A percentile compares a stretch with the other conserved stretches of the same genome.
These are phyloP conservation scores for Siniperca scherzeri DNA, from an alignment of 2,797 vertebrate species.

Conservation along the genomic window DNA sequence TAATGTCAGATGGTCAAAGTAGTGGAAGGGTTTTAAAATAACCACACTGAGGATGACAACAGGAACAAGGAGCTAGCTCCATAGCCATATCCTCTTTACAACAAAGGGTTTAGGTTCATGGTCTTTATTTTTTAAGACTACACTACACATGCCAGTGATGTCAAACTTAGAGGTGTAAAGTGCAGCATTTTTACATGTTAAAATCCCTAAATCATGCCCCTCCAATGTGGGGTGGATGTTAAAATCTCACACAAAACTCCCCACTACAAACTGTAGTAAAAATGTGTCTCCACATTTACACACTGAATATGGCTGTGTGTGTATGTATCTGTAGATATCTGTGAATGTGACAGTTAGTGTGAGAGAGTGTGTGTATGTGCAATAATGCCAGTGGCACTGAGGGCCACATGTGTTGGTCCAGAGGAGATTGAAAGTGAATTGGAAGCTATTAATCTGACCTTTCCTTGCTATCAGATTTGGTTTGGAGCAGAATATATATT, in stretches of 20 bases:
- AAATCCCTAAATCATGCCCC: too few species aligned
- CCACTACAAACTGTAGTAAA: too few species aligned
- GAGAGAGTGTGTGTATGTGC: background rate
- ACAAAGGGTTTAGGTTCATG: too few species aligned
- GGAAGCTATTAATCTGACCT: slow-evolving; percentile 75
- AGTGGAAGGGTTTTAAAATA: background rate
- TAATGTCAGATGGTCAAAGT: background rate
- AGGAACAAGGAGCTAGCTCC: background rate
- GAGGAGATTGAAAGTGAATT: slow-evolving; percentile 72
- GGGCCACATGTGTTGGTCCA: slow-evolving; percentile 71
- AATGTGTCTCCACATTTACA: background rate
- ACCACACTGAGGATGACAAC: background rate
- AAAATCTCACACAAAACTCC: too few species aligned
- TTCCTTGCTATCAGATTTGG: slow-evolving; percentile 51
- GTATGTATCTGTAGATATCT: background rate
- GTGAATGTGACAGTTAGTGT: background rate
- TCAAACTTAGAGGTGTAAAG: too few species aligned
- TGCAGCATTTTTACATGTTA: too few species aligned
- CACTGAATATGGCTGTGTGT: background rate
- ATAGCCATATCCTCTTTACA: background rate
- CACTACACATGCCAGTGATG: too few species aligned
- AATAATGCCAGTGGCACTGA: slow-evolving; percentile 29
- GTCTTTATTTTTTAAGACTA: too few species aligned
- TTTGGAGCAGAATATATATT: slow-evolving; percentile 53
- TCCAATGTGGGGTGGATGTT: too few species aligned